These are phyloP conservation scores for Mythimna albipuncta DNA, from an alignment of 2,888 invertebrate species.

Conservation along the genomic window DNA sequence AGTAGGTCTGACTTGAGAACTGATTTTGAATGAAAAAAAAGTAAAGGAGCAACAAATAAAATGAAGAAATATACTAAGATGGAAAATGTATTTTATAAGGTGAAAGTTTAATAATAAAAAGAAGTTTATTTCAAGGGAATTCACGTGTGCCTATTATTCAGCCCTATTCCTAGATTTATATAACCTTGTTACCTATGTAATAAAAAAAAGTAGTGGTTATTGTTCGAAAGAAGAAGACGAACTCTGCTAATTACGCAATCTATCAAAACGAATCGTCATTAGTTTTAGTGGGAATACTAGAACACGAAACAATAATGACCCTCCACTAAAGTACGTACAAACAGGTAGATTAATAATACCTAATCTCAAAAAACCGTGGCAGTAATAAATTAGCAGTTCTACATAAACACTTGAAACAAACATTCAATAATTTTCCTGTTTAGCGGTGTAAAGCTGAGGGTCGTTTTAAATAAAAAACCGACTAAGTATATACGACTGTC, in stretches of 20 bases:
- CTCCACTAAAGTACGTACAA: constrained; percentile 7
- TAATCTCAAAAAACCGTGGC: neutral
- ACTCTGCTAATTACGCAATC: constrained; percentile 5
- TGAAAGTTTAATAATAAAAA: too few relatives aligned
- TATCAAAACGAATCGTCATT: constrained; percentile 22
- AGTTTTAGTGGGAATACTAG: constrained; percentile 2
- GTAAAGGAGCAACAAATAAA: too few relatives aligned
- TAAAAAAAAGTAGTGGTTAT: neutral
- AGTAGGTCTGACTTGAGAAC: too few relatives aligned
- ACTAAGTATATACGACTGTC: constrained; percentile 12
- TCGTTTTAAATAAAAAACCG: constrained; percentile 31
- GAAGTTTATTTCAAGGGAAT: too few relatives aligned
- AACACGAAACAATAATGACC: constrained; percentile 5
- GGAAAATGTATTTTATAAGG: too few relatives aligned
- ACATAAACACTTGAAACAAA: constrained; percentile 6
- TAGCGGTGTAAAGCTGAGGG: neutral
- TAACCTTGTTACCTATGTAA: too few relatives aligned
- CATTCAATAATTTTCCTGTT: constrained; percentile 20
- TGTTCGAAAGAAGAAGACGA: neutral
- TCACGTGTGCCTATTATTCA: too few relatives aligned
- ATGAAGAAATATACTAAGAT: too few relatives aligned
- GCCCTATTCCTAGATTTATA: too few relatives aligned
- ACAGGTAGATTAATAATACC: neutral
- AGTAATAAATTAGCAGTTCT: neutral
- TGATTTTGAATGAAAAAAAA: too few relatives aligned